Evolutionary conservation across 2,113 vertebrate genomes (phyloP).

Genomic region (Clarias macrocephalus): DNA sequence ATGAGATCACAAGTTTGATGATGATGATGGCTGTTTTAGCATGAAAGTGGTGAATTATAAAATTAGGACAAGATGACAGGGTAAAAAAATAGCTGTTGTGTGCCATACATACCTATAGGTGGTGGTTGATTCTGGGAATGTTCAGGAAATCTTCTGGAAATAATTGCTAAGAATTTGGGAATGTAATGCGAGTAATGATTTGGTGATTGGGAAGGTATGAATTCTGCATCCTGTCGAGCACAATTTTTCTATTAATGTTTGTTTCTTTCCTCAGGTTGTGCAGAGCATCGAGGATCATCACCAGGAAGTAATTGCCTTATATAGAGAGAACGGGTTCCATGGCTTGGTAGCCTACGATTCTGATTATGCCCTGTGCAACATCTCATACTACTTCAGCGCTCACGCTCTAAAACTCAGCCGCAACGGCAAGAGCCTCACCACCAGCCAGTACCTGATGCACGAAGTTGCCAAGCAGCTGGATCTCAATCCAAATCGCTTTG

Average conservation of each 20-base stretch:
- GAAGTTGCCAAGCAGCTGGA: constrained; percentile 95
- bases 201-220: not conserved
- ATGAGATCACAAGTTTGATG: not conserved
- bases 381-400: constrained; percentile 95
- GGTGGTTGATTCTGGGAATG: not conserved
- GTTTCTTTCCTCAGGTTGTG: constrained; percentile 76
- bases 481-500: constrained; percentile 90
- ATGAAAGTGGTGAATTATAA: not conserved
- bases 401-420: constrained; percentile 95
- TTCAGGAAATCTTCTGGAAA: not conserved
- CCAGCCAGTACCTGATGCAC: constrained; percentile 96
- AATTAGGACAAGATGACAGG: not conserved
- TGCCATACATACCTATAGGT: not conserved
- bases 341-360: constrained; percentile 94
- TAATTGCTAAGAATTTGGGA: not conserved
- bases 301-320: constrained; percentile 94
- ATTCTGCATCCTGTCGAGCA: too few relatives aligned
- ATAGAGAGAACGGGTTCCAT: constrained; percentile 90
- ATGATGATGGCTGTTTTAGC: not conserved
- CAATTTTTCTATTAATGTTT: not conserved
- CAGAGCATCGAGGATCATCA: constrained; percentile 97
- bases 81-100: not conserved
- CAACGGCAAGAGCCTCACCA: constrained; percentile 94
- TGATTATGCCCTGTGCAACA: constrained; percentile 93
- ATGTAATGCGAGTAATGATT: not conserved